Conservation (phyloP, 2,113 vertebrate genomes). For the Coturnix japonica region DNA sequence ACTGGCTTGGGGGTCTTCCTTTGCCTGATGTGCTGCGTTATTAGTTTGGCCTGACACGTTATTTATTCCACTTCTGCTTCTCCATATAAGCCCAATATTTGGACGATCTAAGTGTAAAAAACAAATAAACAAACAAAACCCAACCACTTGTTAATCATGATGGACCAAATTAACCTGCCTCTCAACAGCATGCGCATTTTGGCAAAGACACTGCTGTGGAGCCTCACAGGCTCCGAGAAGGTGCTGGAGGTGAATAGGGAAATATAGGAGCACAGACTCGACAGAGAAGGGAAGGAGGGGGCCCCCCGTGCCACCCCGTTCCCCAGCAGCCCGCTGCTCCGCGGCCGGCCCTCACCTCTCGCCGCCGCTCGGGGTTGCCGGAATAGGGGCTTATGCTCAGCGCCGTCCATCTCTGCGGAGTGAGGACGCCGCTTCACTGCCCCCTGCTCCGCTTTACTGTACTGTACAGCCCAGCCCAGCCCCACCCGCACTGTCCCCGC, state of each 20-base stretch:
- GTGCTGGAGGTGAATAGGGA: neutral
- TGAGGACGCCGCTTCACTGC: neutral
- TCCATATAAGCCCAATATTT: slow-evolving; percentile 13
- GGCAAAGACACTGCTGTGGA: no score
- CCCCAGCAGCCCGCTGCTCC: neutral
- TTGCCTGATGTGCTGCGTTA: neutral
- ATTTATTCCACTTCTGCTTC: slow-evolving; percentile 49
- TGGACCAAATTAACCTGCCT: neutral
- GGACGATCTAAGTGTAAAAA: neutral
- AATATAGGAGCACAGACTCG: neutral
- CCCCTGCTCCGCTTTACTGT: neutral
- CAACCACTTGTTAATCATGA: neutral
- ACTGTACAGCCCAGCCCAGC: no score
- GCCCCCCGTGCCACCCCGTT: neutral
- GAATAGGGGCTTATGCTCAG: neutral
- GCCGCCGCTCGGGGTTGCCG: neutral
- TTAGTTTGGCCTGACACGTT: neutral
- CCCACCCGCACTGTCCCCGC: neutral
- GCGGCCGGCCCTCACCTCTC: slow-evolving; percentile 46
- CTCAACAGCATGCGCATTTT: neutral
- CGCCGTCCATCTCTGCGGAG: neutral
- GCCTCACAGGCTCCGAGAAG: neutral
- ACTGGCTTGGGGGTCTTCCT: neutral
- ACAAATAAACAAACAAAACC: neutral
- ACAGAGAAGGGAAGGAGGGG: neutral